phyloP scores from a whole-genome alignment of 1,140 invertebrate species.

The Drosophila triauraria region DNA sequence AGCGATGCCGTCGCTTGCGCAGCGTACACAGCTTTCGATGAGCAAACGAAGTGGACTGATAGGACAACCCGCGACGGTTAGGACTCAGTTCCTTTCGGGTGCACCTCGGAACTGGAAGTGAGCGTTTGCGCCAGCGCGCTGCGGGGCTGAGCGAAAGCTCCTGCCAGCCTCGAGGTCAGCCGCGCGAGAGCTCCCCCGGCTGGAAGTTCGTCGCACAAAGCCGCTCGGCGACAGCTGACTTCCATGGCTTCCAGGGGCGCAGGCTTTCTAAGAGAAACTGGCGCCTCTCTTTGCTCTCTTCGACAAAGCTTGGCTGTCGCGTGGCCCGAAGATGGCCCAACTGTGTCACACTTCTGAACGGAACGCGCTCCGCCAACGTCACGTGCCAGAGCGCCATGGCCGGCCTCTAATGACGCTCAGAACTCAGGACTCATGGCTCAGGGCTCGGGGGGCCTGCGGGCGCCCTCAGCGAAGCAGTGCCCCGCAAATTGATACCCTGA shows the following conservation, averaged over 20 bases:
- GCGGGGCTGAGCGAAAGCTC: slow-evolving; percentile 36
- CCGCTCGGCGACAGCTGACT: slow-evolving; percentile 41
- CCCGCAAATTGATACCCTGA: slow-evolving; percentile 59
- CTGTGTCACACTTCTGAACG: slow-evolving; percentile 73
- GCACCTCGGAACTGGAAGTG: slow-evolving; percentile 57
- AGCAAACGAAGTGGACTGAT: slow-evolving; percentile 80
- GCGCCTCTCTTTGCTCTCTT: slow-evolving; percentile 23
- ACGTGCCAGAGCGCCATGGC: slow-evolving; percentile 51
- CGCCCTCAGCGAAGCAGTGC: slow-evolving; percentile 39
- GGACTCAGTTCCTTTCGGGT: slow-evolving; percentile 41
- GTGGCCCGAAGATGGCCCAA: slow-evolving; percentile 28
- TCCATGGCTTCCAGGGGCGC: slow-evolving; percentile 60
- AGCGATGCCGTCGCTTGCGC: slow-evolving; percentile 58
- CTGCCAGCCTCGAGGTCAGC: slow-evolving; percentile 59
- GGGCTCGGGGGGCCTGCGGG: neutral
- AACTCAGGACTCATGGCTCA: neutral
- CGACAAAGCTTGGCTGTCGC: slow-evolving; percentile 7
- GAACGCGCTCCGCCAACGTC: slow-evolving; percentile 64
- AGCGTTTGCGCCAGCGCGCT: slow-evolving; percentile 44
- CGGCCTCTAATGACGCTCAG: slow-evolving; percentile 16
- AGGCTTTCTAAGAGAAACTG: slow-evolving; percentile 42
- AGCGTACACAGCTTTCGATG: slow-evolving; percentile 78
- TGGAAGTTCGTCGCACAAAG: slow-evolving; percentile 17
- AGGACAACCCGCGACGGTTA: slow-evolving; percentile 28
- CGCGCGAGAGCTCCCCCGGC: slow-evolving; percentile 5